Conservation (phyloP, 2,888 invertebrate genomes). For the Anarsia innoxiella region DNA sequence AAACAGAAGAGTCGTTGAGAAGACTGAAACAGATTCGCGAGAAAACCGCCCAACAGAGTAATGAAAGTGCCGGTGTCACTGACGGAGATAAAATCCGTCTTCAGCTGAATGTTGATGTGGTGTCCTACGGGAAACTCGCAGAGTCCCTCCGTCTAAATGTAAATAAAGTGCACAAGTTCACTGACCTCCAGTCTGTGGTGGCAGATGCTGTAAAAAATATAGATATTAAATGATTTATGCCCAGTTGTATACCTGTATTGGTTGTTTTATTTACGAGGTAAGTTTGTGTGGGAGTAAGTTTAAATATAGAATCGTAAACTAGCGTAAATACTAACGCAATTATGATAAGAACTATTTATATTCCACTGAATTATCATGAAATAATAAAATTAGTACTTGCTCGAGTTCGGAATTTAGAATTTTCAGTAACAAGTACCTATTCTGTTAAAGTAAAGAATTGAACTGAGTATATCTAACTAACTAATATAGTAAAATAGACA, state of each 20-base stretch:
- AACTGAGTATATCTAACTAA: too few species aligned
- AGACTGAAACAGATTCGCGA: conserved; percentile 90
- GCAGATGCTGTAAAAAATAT: conserved; percentile 77
- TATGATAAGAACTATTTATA: too few species aligned
- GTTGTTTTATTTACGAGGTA: background rate
- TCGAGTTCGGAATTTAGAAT: too few species aligned
- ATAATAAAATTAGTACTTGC: too few species aligned
- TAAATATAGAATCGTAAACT: conserved; percentile 14
- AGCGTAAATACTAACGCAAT: too few species aligned
- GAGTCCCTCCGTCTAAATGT: conserved; percentile 71
- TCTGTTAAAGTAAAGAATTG: too few species aligned
- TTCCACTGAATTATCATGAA: too few species aligned
- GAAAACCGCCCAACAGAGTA: conserved; percentile 55
- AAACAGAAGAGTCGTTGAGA: conserved; percentile 95
- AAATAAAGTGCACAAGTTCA: conserved; percentile 74
- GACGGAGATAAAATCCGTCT: conserved; percentile 97
- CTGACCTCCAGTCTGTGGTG: conserved; percentile 77
- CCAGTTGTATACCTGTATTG: conserved; percentile 36
- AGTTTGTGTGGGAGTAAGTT: too few species aligned
- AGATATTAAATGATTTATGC: conserved; percentile 72
- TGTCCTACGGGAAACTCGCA: conserved; percentile 80
- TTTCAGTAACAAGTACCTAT: too few species aligned
- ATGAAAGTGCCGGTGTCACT: conserved; percentile 76
- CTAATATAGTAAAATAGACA: too few species aligned
- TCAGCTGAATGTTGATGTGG: conserved; percentile 91